phyloP scores from a whole-genome alignment of 2,888 invertebrate genomes.

The Pedicia rivosa region DNA sequence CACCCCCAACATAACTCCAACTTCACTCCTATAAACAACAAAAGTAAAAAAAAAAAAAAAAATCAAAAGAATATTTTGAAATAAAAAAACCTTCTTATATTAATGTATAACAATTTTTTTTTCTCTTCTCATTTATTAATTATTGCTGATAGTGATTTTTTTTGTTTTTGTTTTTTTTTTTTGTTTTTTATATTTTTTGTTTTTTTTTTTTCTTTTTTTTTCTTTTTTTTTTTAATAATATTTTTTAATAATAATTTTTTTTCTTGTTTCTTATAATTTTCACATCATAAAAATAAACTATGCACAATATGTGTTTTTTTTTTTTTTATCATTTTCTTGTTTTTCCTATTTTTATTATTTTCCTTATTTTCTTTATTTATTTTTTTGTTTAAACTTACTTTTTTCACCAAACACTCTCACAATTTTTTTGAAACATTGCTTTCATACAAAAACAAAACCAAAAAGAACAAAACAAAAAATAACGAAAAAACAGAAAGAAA shows the following conservation, averaged over 20 bases:
- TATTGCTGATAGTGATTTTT: conserved; percentile 5
- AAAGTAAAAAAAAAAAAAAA: not conserved
- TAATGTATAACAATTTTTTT: conserved; percentile 5
- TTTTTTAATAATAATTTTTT: conserved; percentile 1
- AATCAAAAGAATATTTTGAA: conserved; percentile 1
- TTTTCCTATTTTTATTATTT: conserved; percentile 1
- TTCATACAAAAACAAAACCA: no score
- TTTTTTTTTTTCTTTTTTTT: not conserved
- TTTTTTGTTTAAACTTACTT: no score
- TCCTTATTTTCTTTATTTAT: no score
- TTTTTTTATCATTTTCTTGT: not conserved
- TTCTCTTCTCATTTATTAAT: conserved; percentile 1
- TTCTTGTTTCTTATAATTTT: not conserved
- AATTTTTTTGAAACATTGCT: no score
- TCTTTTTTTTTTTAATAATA: not conserved
- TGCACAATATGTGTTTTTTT: no score
- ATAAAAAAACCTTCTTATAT: conserved; percentile 1
- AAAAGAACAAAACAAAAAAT: no score
- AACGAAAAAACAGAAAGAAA: no score
- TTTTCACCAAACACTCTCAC: no score
- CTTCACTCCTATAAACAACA: no score
- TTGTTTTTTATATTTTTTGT: not conserved
- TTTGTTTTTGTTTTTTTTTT: conserved; percentile 1
- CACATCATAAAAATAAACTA: conserved; percentile 5
- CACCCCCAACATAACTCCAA: no score